These are phyloP conservation scores for Porites lobata DNA, from an alignment of 92 coral and sea anemone species.

Conservation along the genomic window DNA sequence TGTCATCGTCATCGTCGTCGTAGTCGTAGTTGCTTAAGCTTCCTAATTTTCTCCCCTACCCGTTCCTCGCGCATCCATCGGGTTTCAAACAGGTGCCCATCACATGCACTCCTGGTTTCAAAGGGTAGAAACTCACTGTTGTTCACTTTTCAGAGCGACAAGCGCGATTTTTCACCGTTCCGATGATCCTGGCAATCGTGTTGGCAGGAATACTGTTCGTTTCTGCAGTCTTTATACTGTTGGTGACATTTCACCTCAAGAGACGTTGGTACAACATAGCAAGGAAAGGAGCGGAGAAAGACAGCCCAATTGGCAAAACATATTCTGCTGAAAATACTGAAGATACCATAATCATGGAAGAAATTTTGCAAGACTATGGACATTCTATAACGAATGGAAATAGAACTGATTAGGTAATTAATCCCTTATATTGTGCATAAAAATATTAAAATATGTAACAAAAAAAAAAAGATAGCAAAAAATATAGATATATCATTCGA, in stretches of 20 bases:
- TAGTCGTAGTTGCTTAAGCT: no score
- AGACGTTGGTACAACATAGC: slow-evolving; percentile 4
- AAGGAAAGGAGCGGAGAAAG: not conserved
- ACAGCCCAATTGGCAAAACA: not conserved
- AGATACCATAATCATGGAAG: slow-evolving; percentile 30
- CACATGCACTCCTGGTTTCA: no score
- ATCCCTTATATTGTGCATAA: no score
- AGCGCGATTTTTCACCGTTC: not conserved
- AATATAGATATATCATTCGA: no score
- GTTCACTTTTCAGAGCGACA: no score
- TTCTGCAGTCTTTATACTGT: slow-evolving; percentile 3
- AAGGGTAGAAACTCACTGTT: no score
- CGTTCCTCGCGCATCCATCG: no score
- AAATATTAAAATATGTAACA: no score
- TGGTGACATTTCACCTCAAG: slow-evolving; percentile 23
- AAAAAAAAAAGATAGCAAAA: no score
- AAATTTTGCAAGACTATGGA: slow-evolving; percentile 27
- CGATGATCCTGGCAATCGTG: not conserved
- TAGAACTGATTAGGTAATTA: not conserved
- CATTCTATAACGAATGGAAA: not conserved
- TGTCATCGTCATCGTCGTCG: no score
- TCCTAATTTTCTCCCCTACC: no score
- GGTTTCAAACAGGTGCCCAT: no score
- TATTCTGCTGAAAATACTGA: slow-evolving; percentile 7
- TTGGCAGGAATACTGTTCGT: slow-evolving; percentile 11